Evolutionary conservation across 2,888 invertebrate genomes (phyloP), one percentile per base, ranked within the genome.

Genomic region (Elegia similella): DNA sequence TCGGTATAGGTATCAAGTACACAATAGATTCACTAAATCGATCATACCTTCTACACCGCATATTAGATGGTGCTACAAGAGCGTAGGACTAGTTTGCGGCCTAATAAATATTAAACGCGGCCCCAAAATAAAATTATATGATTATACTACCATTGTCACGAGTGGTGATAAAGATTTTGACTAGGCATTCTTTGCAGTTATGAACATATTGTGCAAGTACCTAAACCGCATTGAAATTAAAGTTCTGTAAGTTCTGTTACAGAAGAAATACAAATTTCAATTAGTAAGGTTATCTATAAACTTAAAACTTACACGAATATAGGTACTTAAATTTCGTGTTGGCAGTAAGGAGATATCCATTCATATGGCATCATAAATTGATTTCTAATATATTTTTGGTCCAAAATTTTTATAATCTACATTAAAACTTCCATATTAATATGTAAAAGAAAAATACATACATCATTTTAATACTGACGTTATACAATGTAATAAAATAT

Each of bases 361-460:
- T 81, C 81, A 81, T 86, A 90, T 90, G 90, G 90, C 90, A 90
- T 87, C 88, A 82, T 85, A 88, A 89, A 88, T 87, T 87, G 86
- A 80, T 78, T 85, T 86, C 80, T 86, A 83, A 80, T 77, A 81
- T 86, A 87, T 89, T 89, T 90, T 90, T 90, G 90, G 90, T 89
- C 90, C 90, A 84, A 89, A 80, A 76, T 77, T 73, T 80, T 72
- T 63, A 79, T 80, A 80, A 80, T 73, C 74, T 82, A 85, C 76
- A 73, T 75, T 47, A 73, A 67, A 80, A 78, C 78, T 77, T 83
- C 78, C 80, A 82, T 83, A 84, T 80, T 73, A 73, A 75, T 72
- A 75, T 81, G 79, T 73, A 75, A 79, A 75, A 69, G 78, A 81
- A 75, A 84, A 85, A 84, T 85, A 87, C 86, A 87, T 88, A 88